Conservation (phyloP, 2,113 vertebrate species). For the Herpailurus yagouaroundi region DNA sequence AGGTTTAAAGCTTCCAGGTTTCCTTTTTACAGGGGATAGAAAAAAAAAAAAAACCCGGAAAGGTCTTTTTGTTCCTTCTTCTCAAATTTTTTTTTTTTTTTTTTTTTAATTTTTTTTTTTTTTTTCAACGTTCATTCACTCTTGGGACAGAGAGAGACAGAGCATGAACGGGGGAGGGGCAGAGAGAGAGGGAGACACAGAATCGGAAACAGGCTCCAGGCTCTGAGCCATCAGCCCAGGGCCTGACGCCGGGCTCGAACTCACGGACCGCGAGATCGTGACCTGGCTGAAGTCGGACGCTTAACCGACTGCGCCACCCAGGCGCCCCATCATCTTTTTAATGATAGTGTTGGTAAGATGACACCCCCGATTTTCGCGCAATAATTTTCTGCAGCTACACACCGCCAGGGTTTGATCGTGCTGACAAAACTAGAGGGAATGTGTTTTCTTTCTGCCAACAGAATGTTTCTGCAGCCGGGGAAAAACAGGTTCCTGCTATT, state of each 20-base stretch:
- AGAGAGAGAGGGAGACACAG: too few relatives aligned
- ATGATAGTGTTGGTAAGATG: neutral
- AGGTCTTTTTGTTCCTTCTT: neutral
- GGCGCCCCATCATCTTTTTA: neutral
- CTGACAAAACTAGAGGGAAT: neutral
- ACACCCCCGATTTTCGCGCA: neutral
- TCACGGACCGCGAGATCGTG: too few relatives aligned
- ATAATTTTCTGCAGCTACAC: neutral
- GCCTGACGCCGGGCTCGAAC: too few relatives aligned
- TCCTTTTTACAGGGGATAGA: neutral
- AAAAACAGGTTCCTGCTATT: neutral
- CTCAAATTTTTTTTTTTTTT: too few relatives aligned
- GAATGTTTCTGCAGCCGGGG: neutral
- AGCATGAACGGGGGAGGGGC: too few relatives aligned
- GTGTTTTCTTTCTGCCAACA: neutral
- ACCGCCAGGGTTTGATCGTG: neutral
- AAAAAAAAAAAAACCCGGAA: neutral
- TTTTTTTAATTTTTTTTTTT: too few relatives aligned
- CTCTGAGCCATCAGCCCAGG: too few relatives aligned
- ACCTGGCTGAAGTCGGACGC: too few relatives aligned
- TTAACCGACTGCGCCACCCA: too few relatives aligned
- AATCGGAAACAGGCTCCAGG: too few relatives aligned
- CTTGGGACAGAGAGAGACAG: too few relatives aligned
- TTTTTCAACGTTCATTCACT: too few relatives aligned
- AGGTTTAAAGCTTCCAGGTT: neutral